Percentiles rank a stretch among this genome's conserved stretches.
Evolutionary conservation across 2,888 invertebrate genomes (phyloP).

Genomic region (Dynastes hyllus): DNA sequence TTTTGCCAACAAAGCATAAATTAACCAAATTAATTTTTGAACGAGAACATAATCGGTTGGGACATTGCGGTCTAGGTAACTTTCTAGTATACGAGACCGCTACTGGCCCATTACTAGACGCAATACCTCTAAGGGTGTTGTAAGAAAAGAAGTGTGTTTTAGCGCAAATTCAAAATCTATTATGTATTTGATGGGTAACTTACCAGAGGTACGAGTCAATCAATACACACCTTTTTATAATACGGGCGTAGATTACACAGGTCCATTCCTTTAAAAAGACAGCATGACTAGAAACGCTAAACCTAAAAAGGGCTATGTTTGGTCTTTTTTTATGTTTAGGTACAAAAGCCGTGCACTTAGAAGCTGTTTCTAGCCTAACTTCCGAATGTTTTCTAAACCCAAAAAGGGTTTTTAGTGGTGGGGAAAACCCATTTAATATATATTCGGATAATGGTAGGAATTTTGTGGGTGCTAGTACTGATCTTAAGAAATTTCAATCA

Average conservation of each 20-base stretch:
- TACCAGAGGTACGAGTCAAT: too few species aligned
- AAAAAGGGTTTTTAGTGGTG: too few species aligned
- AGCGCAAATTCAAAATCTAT: not conserved
- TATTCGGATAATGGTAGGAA: not conserved
- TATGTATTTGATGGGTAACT: not conserved
- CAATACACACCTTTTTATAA: not conserved
- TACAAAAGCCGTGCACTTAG: too few species aligned
- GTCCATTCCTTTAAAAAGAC: not conserved
- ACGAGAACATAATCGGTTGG: constrained; percentile 37
- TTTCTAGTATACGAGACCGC: constrained; percentile 27
- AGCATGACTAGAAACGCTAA: not conserved
- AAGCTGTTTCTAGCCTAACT: too few species aligned
- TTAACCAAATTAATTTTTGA: constrained; percentile 43
- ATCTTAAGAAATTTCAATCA: too few species aligned
- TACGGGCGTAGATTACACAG: not conserved
- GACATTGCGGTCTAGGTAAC: not conserved
- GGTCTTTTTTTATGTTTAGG: not conserved
- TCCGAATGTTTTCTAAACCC: not conserved
- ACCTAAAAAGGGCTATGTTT: not conserved
- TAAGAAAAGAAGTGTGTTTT: constrained; percentile 25
- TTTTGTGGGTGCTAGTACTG: too few species aligned
- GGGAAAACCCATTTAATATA: not conserved
- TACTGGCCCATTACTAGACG: constrained; percentile 50
- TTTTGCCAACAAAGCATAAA: not conserved
- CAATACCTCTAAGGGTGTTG: not conserved